Percentiles rank a stretch among this genome's conserved stretches.
phyloP scores from a whole-genome alignment of 2,797 vertebrate species.

The Rhinogobio ventralis region DNA sequence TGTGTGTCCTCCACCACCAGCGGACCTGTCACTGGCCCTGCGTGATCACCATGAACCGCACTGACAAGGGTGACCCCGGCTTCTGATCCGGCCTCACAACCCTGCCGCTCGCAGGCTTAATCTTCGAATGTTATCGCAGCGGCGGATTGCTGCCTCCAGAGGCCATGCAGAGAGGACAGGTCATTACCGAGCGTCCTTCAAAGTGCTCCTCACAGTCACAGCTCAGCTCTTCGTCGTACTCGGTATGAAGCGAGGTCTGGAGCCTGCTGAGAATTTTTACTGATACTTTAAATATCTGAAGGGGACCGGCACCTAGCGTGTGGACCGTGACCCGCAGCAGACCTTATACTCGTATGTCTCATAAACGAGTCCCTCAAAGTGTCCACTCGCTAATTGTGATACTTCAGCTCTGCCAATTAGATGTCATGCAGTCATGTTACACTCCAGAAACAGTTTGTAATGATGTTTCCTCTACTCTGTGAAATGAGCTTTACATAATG shows the following conservation, averaged over 20 bases:
- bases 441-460: slow-evolving; percentile 48
- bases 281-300: slow-evolving; percentile 62
- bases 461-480: slow-evolving; percentile 47
- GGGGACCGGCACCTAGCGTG: slow-evolving; percentile 48
- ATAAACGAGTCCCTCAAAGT: slow-evolving; percentile 70
- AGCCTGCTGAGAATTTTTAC: slow-evolving; percentile 71
- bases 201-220: slow-evolving; percentile 62
- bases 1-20: slow-evolving; percentile 62
- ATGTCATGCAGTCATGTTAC: slow-evolving; percentile 41
- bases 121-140: slow-evolving; percentile 70
- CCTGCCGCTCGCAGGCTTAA: slow-evolving; percentile 68
- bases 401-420: slow-evolving; percentile 58
- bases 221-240: slow-evolving; percentile 63
- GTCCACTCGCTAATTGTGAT: slow-evolving; percentile 69
- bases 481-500: slow-evolving; percentile 47
- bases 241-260: slow-evolving; percentile 59
- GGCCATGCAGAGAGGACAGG: slow-evolving; percentile 73
- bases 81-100: slow-evolving; percentile 62
- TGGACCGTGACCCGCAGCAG: slow-evolving; percentile 48
- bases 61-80: slow-evolving; percentile 73
- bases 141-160: slow-evolving; percentile 68
- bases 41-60: slow-evolving; percentile 62
- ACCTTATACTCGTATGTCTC: slow-evolving; percentile 61
- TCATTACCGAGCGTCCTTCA: slow-evolving; percentile 77
- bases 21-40: slow-evolving; percentile 70